Base-by-base conservation (phyloP, 2,888 invertebrate genomes). In the Meghimatium bilineatum region DNA sequence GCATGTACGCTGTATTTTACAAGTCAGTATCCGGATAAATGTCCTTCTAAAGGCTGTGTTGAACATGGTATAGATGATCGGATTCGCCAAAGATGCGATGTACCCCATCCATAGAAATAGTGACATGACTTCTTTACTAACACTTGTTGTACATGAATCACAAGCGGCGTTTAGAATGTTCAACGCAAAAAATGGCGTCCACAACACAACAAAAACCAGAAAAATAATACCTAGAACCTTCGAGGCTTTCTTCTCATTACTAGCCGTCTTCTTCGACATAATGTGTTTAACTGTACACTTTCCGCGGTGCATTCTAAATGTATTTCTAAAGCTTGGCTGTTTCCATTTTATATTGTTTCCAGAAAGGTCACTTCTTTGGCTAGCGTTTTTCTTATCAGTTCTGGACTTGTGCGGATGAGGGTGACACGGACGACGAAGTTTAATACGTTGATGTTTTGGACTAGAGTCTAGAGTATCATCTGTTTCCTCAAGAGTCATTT, bases 21-120 rank as follows among this genome's bases (percentile, higher is more conserved):
- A 92, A 69, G 88, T 91, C 5, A 93, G 88, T 34, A 93, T 92
- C 56, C 88, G 88, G 71, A 91, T 89, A 86, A 93, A 93, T 20
- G 93, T 91, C 34, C 90, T 83, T 14, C 93, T 87, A 87, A 93
- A 93, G 38, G 92, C 89, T 14, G 93, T 93, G 86, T 93, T 93
- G 86, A 93, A 93, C 92, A 93, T 93, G 12, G 93, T 93, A 83
- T 93, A 93, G 71, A 93, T 93, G 83, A 93, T 93, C 12, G 93
- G 93, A 82, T 93, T 93, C 34, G 92, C 92, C 79, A 93, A 87
- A 0, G 93, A 93, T 1, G 93, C 92, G 32, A 91, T 86, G 71
- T 93, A 93, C 29, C 93, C 93, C 88, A 93, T 91, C 93, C 93
- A 93, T 8, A 92, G 87, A 82, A 93, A 91, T 26, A 89, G 86